A percentile compares a stretch with the other conserved stretches of the same genome.
These are phyloP conservation scores for Pempheris klunzingeri DNA, from an alignment of 2,797 vertebrate species.

Conservation along the genomic window DNA sequence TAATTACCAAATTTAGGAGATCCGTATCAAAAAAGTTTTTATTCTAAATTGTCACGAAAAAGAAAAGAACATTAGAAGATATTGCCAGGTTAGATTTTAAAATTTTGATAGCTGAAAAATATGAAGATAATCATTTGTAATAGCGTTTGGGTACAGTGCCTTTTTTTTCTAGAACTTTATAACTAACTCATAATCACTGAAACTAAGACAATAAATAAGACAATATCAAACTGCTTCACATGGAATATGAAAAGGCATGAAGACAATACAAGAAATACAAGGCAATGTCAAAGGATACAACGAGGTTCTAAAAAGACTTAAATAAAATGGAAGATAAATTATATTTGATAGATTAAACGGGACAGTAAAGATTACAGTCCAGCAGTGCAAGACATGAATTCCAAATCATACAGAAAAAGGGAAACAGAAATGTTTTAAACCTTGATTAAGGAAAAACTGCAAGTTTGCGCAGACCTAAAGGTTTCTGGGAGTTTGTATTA, in stretches of 20 bases:
- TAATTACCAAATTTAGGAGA: background rate
- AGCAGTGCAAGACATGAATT: no score
- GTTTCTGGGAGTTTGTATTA: background rate
- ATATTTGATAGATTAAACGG: background rate
- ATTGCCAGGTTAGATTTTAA: no score
- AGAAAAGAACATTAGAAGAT: no score
- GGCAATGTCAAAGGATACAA: no score
- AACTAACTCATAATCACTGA: background rate
- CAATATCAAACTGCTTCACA: background rate
- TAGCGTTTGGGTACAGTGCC: background rate
- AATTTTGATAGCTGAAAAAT: no score
- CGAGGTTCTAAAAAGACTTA: background rate
- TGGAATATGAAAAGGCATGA: background rate
- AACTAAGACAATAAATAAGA: background rate
- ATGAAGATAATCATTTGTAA: background rate
- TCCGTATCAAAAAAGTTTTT: background rate
- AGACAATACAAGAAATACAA: background rate
- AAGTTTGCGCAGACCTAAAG: no score
- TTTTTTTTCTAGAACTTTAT: no score
- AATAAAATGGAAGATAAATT: background rate
- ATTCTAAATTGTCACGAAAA: no score
- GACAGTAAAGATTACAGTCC: no score
- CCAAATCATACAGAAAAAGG: no score
- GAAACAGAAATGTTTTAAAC: no score
- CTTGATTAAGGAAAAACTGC: no score